Percentiles rank a stretch among this genome's conserved stretches.
Conservation (phyloP, 2,888 invertebrate species). For the Subacronicta megacephala region DNA sequence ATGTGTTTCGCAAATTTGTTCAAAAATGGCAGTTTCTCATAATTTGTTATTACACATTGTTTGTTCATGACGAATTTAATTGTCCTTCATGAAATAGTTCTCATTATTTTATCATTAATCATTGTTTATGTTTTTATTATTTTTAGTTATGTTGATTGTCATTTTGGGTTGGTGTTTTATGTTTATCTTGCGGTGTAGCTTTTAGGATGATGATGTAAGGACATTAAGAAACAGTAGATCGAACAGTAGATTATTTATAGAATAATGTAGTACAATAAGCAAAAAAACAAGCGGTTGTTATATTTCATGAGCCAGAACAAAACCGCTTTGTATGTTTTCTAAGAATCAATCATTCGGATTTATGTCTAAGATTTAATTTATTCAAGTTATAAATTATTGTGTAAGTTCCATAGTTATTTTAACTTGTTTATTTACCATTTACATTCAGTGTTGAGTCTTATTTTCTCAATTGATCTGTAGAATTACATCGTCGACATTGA, state of each 20-base stretch:
- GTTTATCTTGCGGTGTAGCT: conserved; percentile 4
- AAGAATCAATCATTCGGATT: conserved; percentile 12
- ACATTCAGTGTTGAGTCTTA: too few relatives aligned
- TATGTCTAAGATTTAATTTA: conserved; percentile 1
- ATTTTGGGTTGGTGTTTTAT: conserved; percentile 25
- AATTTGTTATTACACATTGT: conserved; percentile 61
- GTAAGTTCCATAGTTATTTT: too few relatives aligned
- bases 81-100: conserved; percentile 50
- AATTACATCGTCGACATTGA: too few relatives aligned
- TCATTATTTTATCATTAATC: conserved; percentile 57
- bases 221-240: conserved; percentile 20
- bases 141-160: conserved; percentile 22
- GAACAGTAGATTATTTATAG: conserved; percentile 11
- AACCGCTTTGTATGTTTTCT: conserved; percentile 32
- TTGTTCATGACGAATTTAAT: conserved; percentile 52
- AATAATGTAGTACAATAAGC: conserved; percentile 23
- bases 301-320: conserved; percentile 44
- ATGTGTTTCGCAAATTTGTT: conserved; percentile 62
- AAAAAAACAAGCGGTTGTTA: conserved; percentile 45
- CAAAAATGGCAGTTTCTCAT: conserved; percentile 38
- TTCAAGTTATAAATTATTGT: neutral
- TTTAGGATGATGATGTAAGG: conserved; percentile 37
- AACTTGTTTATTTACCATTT: too few relatives aligned
- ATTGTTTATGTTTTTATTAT: conserved; percentile 44
- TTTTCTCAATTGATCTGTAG: too few relatives aligned